phyloP scores from a whole-genome alignment of 2,113 vertebrate species.

The Chiloscyllium plagiosum region DNA sequence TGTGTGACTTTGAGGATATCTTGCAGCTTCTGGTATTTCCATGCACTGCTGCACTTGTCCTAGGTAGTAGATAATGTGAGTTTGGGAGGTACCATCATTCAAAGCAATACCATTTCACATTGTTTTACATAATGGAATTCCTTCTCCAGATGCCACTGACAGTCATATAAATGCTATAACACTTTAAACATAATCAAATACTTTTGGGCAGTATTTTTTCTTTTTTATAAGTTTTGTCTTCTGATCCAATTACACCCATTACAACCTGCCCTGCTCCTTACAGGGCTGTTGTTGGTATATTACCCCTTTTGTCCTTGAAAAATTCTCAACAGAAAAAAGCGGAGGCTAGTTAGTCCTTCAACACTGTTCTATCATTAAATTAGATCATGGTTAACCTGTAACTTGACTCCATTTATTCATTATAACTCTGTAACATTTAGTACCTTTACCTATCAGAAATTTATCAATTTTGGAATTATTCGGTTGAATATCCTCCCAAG shows the following conservation, averaged over 20 bases:
- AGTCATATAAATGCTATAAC: neutral
- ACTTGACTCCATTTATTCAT: neutral
- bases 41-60: neutral
- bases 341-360: neutral
- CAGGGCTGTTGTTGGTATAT: neutral
- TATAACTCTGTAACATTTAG: neutral
- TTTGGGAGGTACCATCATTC: neutral
- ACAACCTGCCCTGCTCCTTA: neutral
- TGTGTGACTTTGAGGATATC: neutral
- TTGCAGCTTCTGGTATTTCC: neutral
- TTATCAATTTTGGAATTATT: neutral
- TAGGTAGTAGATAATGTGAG: neutral
- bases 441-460: neutral
- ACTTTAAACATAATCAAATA: neutral
- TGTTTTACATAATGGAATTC: neutral
- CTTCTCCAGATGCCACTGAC: neutral
- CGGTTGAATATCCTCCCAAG: neutral
- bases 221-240: neutral
- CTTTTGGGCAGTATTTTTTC: neutral
- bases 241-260: neutral
- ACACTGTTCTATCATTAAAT: neutral
- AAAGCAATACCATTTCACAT: too few species aligned
- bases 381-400: neutral
- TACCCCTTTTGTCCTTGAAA: neutral
- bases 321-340: neutral